Evolutionary conservation across 2,888 invertebrate genomes (phyloP).

Genomic region (Cyclophora punctaria): DNA sequence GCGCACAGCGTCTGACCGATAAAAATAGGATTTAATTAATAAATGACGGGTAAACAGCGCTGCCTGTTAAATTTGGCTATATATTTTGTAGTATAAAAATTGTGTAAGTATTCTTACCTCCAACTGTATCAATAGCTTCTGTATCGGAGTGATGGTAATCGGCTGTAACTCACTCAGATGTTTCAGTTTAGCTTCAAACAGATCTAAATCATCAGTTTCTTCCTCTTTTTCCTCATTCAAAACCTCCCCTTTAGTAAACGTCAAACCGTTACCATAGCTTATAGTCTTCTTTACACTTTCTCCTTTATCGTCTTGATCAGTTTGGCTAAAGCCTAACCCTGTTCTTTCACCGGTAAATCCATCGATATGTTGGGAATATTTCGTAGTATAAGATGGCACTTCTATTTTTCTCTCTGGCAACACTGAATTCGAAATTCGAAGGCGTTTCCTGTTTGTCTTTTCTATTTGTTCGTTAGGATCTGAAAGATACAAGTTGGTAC

Average conservation of each 20-base stretch:
- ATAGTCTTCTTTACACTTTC: slow-evolving; percentile 47
- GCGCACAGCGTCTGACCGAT: slow-evolving; percentile 64
- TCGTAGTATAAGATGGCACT: slow-evolving; percentile 56
- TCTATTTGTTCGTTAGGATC: slow-evolving; percentile 37
- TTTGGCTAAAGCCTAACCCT: slow-evolving; percentile 63
- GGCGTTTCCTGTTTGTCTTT: slow-evolving; percentile 46
- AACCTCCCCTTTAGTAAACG: slow-evolving; percentile 71
- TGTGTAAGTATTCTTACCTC: slow-evolving; percentile 49
- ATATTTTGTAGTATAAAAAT: neutral
- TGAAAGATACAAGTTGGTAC: slow-evolving; percentile 51
- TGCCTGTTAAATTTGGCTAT: neutral
- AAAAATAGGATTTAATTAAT: neutral
- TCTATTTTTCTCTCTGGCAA: slow-evolving; percentile 50
- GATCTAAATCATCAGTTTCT: slow-evolving; percentile 48
- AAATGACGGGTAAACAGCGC: neutral
- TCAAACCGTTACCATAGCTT: slow-evolving; percentile 58
- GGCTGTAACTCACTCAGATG: slow-evolving; percentile 68
- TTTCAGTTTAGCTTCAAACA: slow-evolving; percentile 70
- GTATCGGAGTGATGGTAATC: slow-evolving; percentile 62
- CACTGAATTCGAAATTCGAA: slow-evolving; percentile 63
- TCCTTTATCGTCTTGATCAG: slow-evolving; percentile 28
- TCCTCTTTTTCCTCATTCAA: slow-evolving; percentile 58
- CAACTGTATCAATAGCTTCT: slow-evolving; percentile 73
- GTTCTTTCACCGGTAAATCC: slow-evolving; percentile 61
- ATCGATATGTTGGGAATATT: slow-evolving; percentile 63